A percentile compares a stretch with the other conserved stretches of the same genome.
These are phyloP conservation scores for Erythrocercus mccallii DNA, from an alignment of 2,113 vertebrate genomes.

Conservation along the genomic window DNA sequence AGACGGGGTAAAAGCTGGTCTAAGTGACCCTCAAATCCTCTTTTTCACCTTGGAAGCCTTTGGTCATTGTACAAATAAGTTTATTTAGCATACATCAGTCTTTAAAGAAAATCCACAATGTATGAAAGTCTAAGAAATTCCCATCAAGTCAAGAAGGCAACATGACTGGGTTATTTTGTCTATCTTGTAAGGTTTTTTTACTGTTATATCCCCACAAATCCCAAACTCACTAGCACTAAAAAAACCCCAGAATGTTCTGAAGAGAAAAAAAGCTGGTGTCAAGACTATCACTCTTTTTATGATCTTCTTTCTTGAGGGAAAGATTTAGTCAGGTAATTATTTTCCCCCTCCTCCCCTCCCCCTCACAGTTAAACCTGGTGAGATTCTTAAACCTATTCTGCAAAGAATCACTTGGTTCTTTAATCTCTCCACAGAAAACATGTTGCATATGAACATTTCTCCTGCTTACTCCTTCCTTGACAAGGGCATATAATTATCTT, in stretches of 20 bases:
- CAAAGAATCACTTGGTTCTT: neutral
- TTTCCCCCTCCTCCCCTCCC: neutral
- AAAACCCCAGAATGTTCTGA: neutral
- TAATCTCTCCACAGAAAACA: neutral
- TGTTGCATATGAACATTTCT: neutral
- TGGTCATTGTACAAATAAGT: neutral
- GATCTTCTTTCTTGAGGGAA: neutral
- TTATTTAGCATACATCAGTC: neutral
- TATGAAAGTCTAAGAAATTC: neutral
- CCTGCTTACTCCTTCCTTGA: neutral
- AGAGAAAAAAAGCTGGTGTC: neutral
- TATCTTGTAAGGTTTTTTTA: neutral
- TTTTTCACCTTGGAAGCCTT: slow-evolving; percentile 1
- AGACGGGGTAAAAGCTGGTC: neutral
- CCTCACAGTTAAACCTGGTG: neutral
- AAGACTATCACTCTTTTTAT: neutral
- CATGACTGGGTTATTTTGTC: neutral
- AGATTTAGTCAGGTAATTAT: neutral
- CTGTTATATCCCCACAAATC: neutral
- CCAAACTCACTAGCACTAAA: neutral
- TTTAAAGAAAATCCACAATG: neutral
- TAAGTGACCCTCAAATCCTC: neutral
- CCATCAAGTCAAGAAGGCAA: neutral
- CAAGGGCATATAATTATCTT: neutral
- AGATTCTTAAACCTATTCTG: neutral